A percentile compares a stretch with the other conserved stretches of the same genome.
Evolutionary conservation across 2,888 invertebrate species (phyloP).

Genomic region (Eilema caniola): DNA sequence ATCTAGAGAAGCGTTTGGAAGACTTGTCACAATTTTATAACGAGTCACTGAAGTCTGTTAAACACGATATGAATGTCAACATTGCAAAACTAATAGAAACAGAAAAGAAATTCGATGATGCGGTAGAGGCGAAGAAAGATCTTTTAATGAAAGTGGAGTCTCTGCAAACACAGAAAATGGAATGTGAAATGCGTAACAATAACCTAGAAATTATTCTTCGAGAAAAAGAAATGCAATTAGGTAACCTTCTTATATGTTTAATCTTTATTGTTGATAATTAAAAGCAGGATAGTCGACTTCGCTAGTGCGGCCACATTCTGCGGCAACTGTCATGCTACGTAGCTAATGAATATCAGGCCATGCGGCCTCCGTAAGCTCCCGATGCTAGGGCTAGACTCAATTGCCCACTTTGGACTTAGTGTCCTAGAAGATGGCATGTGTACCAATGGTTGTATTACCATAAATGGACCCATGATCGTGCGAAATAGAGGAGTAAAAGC

Average conservation of each 20-base stretch:
- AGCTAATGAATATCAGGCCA: no score
- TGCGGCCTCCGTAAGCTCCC: no score
- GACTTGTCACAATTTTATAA: constrained; percentile 69
- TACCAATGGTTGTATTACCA: no score
- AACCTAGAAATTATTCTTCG: constrained; percentile 54
- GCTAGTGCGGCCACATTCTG: no score
- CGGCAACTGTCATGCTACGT: no score
- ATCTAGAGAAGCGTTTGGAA: constrained; percentile 69
- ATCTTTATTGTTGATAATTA: no score
- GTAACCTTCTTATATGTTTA: constrained; percentile 42
- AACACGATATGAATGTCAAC: constrained; percentile 65
- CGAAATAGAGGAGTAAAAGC: no score
- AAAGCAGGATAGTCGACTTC: no score
- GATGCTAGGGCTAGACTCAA: no score
- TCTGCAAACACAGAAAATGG: constrained; percentile 60
- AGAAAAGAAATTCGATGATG: constrained; percentile 68
- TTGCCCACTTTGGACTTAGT: no score
- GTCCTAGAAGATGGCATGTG: no score
- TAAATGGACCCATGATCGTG: no score
- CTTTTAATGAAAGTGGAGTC: constrained; percentile 62
- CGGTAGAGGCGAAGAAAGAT: constrained; percentile 61
- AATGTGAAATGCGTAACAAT: constrained; percentile 62
- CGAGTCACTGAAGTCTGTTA: constrained; percentile 64
- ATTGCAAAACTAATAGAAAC: constrained; percentile 65
- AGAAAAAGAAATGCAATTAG: constrained; percentile 55